Conservation (phyloP, 2,797 vertebrate genomes). For the Eulemur coronatus region DNA sequence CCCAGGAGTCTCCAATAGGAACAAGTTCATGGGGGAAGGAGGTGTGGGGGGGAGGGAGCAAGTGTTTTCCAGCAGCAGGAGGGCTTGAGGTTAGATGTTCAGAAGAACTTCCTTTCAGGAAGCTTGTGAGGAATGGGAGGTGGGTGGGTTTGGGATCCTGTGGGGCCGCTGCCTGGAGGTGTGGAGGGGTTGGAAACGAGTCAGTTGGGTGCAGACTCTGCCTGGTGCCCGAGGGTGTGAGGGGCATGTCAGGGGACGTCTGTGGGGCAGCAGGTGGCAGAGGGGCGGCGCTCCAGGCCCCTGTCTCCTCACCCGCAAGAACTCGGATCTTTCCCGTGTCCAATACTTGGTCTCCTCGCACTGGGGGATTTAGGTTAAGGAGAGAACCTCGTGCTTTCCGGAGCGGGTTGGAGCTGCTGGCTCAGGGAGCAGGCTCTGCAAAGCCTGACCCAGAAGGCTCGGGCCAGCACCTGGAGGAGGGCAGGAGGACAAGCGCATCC, state of each 20-base stretch:
- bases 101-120: background rate
- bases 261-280: background rate
- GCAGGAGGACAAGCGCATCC: accelerated
- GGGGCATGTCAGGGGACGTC: background rate
- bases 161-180: background rate
- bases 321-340: background rate
- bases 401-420: background rate
- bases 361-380: background rate
- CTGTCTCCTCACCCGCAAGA: background rate
- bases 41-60: too few species aligned
- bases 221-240: background rate
- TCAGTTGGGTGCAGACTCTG: accelerated
- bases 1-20: background rate
- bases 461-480: background rate
- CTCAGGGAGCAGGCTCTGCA: background rate
- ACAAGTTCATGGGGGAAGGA: background rate
- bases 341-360: background rate
- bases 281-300: background rate
- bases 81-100: background rate
- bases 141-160: background rate
- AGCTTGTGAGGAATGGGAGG: background rate
- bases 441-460: background rate
- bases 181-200: accelerated
- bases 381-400: background rate
- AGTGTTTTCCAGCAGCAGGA: background rate